Conservation (phyloP, 2,888 invertebrate species). For the Xylota segnis region DNA sequence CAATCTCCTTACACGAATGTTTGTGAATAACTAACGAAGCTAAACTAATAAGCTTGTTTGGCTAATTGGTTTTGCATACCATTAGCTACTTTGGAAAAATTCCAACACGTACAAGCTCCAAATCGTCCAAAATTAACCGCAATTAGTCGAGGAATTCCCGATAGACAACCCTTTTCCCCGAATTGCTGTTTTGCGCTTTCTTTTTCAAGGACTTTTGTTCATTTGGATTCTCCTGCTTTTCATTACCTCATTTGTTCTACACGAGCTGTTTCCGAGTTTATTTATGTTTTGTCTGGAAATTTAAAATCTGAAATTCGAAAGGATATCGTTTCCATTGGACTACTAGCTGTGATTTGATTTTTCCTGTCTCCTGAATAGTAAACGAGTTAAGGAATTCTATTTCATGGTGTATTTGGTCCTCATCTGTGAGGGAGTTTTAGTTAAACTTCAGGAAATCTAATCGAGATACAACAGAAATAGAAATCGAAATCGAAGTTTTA, state of each 20-base stretch:
- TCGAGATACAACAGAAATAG: not conserved
- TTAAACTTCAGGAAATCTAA: not conserved
- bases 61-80: conserved; percentile 15
- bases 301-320: not conserved
- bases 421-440: not conserved
- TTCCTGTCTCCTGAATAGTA: not conserved
- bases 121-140: conserved; percentile 35
- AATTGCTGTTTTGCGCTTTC: not conserved
- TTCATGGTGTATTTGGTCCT: not conserved
- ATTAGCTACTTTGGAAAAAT: not conserved
- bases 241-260: conserved; percentile 26
- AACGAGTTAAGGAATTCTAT: not conserved
- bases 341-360: conserved; percentile 8
- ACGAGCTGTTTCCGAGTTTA: conserved; percentile 7
- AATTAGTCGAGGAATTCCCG: conserved; percentile 22
- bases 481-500: not conserved
- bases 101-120: conserved; percentile 4
- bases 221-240: not conserved
- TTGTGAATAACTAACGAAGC: conserved; percentile 3
- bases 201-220: conserved; percentile 1
- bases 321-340: not conserved
- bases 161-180: conserved; percentile 16
- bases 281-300: not conserved
- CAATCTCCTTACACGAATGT: not conserved
- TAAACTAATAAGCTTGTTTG: not conserved